Base-by-base conservation (phyloP, 2,888 invertebrate genomes). In the Drosophila suboccidentalis region DNA sequence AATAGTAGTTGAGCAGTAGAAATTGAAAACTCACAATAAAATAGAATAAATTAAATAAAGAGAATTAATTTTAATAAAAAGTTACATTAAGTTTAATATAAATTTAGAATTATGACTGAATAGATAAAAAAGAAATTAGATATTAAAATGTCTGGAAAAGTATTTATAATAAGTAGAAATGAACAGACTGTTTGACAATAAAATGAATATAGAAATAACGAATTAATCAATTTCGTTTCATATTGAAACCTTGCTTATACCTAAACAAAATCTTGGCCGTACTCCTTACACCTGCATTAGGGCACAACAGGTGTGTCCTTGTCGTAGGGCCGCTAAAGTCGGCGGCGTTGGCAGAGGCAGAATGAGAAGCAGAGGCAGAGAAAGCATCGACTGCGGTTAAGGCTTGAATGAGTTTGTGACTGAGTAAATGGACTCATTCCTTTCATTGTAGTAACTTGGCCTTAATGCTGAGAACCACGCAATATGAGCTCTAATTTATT, bases 251-350 rank as follows among this genome's bases (percentile, higher is more conserved):
- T 5, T n/a, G 6, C 22, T 44, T 3, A 22, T 6, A 3, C 13
- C 6, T 8, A 44, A 13, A 44, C 13, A 44, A 44, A 22, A 22
- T 22, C 6, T 13, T 44, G 3, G 22, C 22, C 22, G 17, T 17
- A 44, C 39, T 67, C 44, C 71, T 49, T 57, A 55, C 67, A 82
- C 84, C 84, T 86, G 82, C 75, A 71, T 34, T 38, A 36, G 11
- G 54, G 64, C 59, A 68, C 83, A 83, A 83, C 83, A 83, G 83
- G 83, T 83, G 83, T 86, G 83, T 50, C 64, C 71, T 71, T 82
- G 78, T 62, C 65, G 71, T 51, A 82, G 71, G 80, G 64, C 68
- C 55, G 39, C 13, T 55, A 60, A 71, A 63, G 34, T 51, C 39
- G 43, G 17, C 55, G 29, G 58, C 41, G 49, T 53, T 13, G 53